Evolutionary conservation across 2,113 vertebrate species (phyloP), one percentile per base, ranked within the genome.

Genomic region (Micromys minutus): DNA sequence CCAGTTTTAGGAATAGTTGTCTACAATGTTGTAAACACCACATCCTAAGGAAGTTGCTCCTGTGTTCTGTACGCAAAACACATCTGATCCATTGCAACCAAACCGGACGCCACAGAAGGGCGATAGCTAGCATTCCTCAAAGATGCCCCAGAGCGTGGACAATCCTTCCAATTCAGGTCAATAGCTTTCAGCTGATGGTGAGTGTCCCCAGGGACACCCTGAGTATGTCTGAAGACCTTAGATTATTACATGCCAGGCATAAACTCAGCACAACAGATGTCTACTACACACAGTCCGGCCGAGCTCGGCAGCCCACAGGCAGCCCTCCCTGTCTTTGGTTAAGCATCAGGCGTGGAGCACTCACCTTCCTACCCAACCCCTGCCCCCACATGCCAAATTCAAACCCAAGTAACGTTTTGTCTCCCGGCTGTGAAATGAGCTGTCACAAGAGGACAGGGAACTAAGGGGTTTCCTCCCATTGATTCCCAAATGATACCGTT

Each of bases 51-150:
- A 74, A 91, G 76, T 50, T 1, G 80, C 81, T 36, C 52, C 50
- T 4, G 4, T 17, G 19, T 47, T 9, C 42, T 61, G n/a, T 71
- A 67, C 93, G 91, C 80, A 50, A 96, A 91, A 77, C 97, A 89
- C 52, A 91, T 57, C 84, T 97, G 95, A 90, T 92, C 96, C 96
- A 90, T 95, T 95, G 94, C 93, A 63, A 75, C 92, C 69, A 89
- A 97, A 87, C 97, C 95, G 90, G 90, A 94, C 91, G 36, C 86
- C 50, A 47, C 0, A 0, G 97, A 97, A 97, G 97, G 69, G 90
- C 95, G 95, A 92, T 83, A 85, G 67, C 84, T 6, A 12, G 8
- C 12, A 1, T 22, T 5, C 1, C 22, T 4, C 90, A 47, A 93
- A 96, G 96, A 91, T 90, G 94, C 95, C 88, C 89, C 80, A 87